A percentile compares a stretch with the other conserved stretches of the same genome.
Conservation (phyloP, 2,797 vertebrate genomes). For the Silurus aristotelis region DNA sequence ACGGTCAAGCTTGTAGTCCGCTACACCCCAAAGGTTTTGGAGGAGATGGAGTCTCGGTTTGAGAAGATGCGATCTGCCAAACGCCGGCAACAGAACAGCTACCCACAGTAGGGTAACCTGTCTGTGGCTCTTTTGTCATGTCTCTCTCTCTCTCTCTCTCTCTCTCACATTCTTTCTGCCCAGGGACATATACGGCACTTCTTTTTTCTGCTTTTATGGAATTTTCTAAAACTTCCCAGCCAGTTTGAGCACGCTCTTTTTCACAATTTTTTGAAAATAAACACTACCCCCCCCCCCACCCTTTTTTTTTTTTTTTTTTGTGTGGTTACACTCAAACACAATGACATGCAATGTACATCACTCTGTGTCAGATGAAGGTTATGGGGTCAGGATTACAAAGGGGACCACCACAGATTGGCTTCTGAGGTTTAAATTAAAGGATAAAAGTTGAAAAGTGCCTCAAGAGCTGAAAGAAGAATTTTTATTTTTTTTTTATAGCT, state of each 20-base stretch:
- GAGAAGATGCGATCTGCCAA: constrained; percentile 99
- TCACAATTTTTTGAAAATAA: constrained; percentile 37
- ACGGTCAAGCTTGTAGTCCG: constrained; percentile 97
- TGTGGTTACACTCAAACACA: neutral
- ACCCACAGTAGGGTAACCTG: constrained; percentile 73
- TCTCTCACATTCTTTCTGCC: constrained; percentile 39
- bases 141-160: constrained; percentile 51
- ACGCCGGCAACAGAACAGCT: constrained; percentile 94
- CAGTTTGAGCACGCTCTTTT: constrained; percentile 42
- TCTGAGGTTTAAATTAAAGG: constrained; percentile 47
- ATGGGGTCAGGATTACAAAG: constrained; percentile 37
- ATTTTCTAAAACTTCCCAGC: constrained; percentile 45
- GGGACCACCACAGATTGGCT: constrained; percentile 43
- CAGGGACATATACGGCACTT: constrained; percentile 58
- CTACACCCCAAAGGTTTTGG: constrained; percentile 95
- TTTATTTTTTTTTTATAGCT: neutral
- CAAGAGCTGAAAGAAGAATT: constrained; percentile 42
- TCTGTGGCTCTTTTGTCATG: constrained; percentile 60
- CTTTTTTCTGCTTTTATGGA: constrained; percentile 39
- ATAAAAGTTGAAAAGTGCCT: constrained; percentile 50
- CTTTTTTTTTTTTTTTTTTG: too few species aligned
- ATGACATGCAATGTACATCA: constrained; percentile 39
- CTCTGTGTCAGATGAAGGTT: constrained; percentile 42
- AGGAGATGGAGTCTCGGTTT: constrained; percentile 98
- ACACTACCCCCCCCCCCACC: constrained; percentile 10